Base-by-base conservation (phyloP, 30 jellyfish, hydroid and myxozoan genomes). In the Cassiopea andromeda region DNA sequence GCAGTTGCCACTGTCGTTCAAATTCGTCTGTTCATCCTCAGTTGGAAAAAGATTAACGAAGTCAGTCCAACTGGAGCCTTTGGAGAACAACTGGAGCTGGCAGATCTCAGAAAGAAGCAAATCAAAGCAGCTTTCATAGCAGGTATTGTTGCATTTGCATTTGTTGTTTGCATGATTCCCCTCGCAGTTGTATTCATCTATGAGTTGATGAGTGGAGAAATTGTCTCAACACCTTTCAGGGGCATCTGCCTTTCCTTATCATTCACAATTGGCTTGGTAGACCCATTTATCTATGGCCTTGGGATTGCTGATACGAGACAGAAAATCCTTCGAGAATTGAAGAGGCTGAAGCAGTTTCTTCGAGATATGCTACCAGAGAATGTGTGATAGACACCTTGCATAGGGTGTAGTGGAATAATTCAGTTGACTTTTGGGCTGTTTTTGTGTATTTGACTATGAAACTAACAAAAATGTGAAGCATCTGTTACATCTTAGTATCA, bases 201-300 rank as follows among this genome's bases (percentile, higher is more conserved):
- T 38, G 81, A 72, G 58, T 2, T 38, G 12, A 0, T 72, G 17
- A 46, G 19, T 8, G 81, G 60, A 2, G 44, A 0, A 0, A 0
- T 18, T 2, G 60, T 27, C 19, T 7, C 60, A 38, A 0, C 1
- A 1, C 0, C 50, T 1, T 2, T 3, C 1, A 72, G 81, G 18
- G 0, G 5, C 17, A 38, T 27, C 60, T 44, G 14, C 27, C n/a
- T 72, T 44, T 7, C 0, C 60, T 8, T 46, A 2, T 44, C 81
- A 7, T 7, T 72, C 19, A 1, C 19, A 0, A 72, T 0, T 18
- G 16, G 60, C 7, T 27, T 72, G 57, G 60, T 18, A 3, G 81
- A 72, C 1, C 81, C 81, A 16, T 0, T 72, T 2, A 72, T 72
- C 58, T 72, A 72, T 46, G 81, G 81, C n/a, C 16, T 72, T 72